Conservation (phyloP, 2,888 invertebrate species). For the Cephus pulcher region DNA sequence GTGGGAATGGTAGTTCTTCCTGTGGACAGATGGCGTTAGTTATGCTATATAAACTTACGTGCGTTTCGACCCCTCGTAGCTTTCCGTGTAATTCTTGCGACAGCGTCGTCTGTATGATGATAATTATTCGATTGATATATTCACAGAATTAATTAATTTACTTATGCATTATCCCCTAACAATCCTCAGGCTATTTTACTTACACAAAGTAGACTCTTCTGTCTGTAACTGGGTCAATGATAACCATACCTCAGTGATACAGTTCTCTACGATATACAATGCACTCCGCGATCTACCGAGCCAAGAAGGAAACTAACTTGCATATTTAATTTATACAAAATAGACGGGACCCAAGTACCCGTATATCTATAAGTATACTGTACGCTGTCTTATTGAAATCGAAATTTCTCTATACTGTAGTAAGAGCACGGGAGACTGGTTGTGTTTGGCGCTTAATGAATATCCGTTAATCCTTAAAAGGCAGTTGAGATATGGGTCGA, state of each 20-base stretch:
- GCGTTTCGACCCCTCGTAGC: not conserved
- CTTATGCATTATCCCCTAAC: not conserved
- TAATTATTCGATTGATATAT: not conserved
- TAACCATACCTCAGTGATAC: too few species aligned
- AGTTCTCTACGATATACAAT: too few species aligned
- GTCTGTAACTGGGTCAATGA: too few species aligned
- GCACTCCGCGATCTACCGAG: too few species aligned
- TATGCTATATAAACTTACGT: not conserved
- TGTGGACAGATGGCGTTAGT: not conserved
- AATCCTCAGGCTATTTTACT: not conserved
- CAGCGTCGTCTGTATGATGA: not conserved
- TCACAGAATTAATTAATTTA: not conserved
- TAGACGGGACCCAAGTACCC: not conserved
- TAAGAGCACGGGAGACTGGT: not conserved
- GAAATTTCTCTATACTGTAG: not conserved
- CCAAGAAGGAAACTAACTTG: too few species aligned
- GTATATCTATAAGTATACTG: not conserved
- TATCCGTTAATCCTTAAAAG: conserved; percentile 27
- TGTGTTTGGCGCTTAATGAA: not conserved
- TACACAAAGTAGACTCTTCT: too few species aligned
- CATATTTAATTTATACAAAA: not conserved
- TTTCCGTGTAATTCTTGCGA: not conserved
- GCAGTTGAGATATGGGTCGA: conserved; percentile 11
- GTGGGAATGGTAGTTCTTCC: not conserved
- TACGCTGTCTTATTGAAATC: not conserved